These are phyloP conservation scores for Chymomyza costata DNA, from an alignment of 1,140 invertebrate genomes.

Conservation along the genomic window DNA sequence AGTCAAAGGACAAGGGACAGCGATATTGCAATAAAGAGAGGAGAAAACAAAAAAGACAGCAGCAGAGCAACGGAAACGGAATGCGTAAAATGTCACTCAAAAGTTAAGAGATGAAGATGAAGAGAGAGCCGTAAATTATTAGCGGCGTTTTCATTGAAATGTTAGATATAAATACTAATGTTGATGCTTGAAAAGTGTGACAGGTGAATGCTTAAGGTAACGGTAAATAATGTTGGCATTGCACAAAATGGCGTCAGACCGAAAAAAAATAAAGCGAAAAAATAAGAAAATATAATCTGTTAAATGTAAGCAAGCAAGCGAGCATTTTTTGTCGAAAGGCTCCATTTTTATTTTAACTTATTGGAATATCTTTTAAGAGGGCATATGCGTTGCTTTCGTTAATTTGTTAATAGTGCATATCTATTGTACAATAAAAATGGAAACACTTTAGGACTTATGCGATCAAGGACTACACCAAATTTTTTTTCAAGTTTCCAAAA, in stretches of 20 bases:
- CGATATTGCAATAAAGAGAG: not conserved
- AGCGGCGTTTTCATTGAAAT: slow-evolving; percentile 64
- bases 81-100: slow-evolving; percentile 9
- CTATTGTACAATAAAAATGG: too few species aligned
- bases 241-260: too few species aligned
- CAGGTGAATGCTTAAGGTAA: too few species aligned
- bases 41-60: not conserved
- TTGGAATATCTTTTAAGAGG: too few species aligned
- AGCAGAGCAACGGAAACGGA: slow-evolving; percentile 12
- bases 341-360: too few species aligned
- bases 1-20: slow-evolving; percentile 10
- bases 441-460: too few species aligned
- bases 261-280: too few species aligned
- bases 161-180: slow-evolving; percentile 44
- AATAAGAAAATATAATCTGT: slow-evolving; percentile 57
- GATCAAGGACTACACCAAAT: too few species aligned
- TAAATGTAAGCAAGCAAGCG: slow-evolving; percentile 54
- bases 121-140: slow-evolving; percentile 52
- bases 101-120: slow-evolving; percentile 1
- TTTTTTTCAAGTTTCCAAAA: too few species aligned
- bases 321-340: not conserved
- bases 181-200: slow-evolving; percentile 36
- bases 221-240: too few species aligned
- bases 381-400: too few species aligned
- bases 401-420: too few species aligned